Evolutionary conservation across 2,113 vertebrate species (phyloP), one percentile per base, ranked within the genome.

Genomic region (Pedetes capensis): DNA sequence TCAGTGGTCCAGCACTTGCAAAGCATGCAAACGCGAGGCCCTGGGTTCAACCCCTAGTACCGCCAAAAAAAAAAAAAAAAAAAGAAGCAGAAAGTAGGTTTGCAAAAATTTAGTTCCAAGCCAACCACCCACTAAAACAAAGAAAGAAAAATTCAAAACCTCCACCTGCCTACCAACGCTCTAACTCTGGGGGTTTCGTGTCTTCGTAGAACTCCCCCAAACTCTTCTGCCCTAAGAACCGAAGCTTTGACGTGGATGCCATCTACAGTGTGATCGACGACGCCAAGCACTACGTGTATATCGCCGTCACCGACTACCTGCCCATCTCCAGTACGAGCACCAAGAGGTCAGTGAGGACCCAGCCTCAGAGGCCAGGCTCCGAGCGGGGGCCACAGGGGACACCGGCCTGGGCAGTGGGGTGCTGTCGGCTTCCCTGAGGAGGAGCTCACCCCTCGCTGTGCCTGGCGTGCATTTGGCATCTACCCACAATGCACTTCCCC

Each of bases 291-390:
- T 99, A 99, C 57, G 99, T 99, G 42, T 99, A 99, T 78, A 99
- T 99, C 39, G 99, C 99, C 25, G 99, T 99, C 96, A 99, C 97
- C 17, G 99, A 99, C 96, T 99, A 99, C 96, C 94, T 99, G 97
- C 99, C 99, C 0, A 91, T 99, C 96, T 98, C 97, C 32, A 98
- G 98, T 97, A 99, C 97, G 25, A 98, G 96, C 0, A 95, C 98
- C 85, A 98, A 98, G 96, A 98, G 98, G 99, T 99, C 93, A 97
- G 98, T 97, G 86, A 94, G 75, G 34, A 59, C 39, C 42, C 16
- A 0, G 1, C 2, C 27, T 68, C n/a, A 42, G 57, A 59, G 47
- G 17, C 1, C 32, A 5, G 8, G 27, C 68, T 6, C 17, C 51
- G n/a, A 59, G 57, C 22, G 22, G 5, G 27, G 8, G 5, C 71